Evolutionary conservation across 1,140 invertebrate genomes (phyloP), one percentile per base, ranked within the genome.

Genomic region (Neodiprion virginianus): DNA sequence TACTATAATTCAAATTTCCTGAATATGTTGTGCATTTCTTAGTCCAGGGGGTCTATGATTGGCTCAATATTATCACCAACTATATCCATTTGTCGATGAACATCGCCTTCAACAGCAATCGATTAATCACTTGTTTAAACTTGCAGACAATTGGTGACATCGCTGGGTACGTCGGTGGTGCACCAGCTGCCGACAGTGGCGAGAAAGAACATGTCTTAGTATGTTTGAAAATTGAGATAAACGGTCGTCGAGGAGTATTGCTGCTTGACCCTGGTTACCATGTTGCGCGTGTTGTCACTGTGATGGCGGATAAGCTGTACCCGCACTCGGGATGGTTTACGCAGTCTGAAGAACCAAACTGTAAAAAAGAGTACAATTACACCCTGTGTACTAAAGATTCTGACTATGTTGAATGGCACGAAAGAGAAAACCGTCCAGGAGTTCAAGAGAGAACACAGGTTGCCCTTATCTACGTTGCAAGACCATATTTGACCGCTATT

Each of bases 121-220:
- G 5, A 40, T 40, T 40, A 40, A 40, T 40, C 28, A 40, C 28
- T 40, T 40, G 28, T 40, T 40, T 1, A 40, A 40, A 48, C 69
- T 78, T 79, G 1, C 68, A 89, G 86, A 87, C 93, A 69, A 93
- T 96, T 74, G 92, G 91, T 66, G 90, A 93, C 69, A 89, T 93
- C 67, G 85, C 89, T n/a, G 90, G 90, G 48, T 95, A 95, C 79
- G 90, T 94, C 1, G 88, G 89, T 67, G 88, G 90, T 17, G 87
- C 88, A 74, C 90, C 91, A 10, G 90, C 92, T 50, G 86, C 89
- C 66, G 91, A 92, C 65, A 91, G 90, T 67, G 90, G 93, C 1
- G 95, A 96, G 81, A 97, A 97, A 88, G 96, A 98, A 86, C 96
- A 98, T 84, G 95, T 96, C 40, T 89, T 97, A 84, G 93, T 96